Percentiles rank a stretch among this genome's conserved stretches.
phyloP scores from a whole-genome alignment of 2,797 vertebrate genomes.

The Pyrocephalus nanus region DNA sequence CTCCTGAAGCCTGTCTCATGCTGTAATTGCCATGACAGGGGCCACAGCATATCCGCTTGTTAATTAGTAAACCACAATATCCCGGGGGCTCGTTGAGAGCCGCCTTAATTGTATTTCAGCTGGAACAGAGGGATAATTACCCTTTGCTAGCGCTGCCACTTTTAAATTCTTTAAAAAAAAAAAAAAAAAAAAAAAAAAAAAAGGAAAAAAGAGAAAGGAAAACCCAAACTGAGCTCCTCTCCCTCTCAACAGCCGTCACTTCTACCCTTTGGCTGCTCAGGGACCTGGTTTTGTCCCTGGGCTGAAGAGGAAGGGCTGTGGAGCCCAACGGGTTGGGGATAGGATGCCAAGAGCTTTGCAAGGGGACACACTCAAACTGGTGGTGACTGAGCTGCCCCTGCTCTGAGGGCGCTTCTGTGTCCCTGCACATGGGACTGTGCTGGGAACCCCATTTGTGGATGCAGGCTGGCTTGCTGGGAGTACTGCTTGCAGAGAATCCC shows the following conservation, averaged over 20 bases:
- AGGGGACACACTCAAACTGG: fast-evolving
- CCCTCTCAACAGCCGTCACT: neutral
- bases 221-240: neutral
- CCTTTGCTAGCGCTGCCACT: slow-evolving; percentile 70
- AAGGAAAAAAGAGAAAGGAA: neutral
- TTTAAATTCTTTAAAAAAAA: slow-evolving; percentile 63
- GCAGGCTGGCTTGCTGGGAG: neutral
- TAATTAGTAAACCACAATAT: slow-evolving; percentile 84
- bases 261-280: neutral
- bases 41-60: slow-evolving; percentile 80
- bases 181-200: too few relatives aligned
- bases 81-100: slow-evolving; percentile 73
- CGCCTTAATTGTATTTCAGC: slow-evolving; percentile 81
- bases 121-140: slow-evolving; percentile 79
- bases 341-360: neutral
- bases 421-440: fast-evolving
- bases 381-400: neutral
- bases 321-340: neutral
- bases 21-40: slow-evolving; percentile 79
- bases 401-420: neutral
- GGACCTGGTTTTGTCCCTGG: neutral
- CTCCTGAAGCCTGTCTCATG: slow-evolving; percentile 71
- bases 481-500: neutral
- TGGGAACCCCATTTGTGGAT: fast-evolving
- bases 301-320: neutral